Evolutionary conservation across 2,888 invertebrate genomes (phyloP), one percentile per base, ranked within the genome.

Genomic region (Drosophila anomelani): DNA sequence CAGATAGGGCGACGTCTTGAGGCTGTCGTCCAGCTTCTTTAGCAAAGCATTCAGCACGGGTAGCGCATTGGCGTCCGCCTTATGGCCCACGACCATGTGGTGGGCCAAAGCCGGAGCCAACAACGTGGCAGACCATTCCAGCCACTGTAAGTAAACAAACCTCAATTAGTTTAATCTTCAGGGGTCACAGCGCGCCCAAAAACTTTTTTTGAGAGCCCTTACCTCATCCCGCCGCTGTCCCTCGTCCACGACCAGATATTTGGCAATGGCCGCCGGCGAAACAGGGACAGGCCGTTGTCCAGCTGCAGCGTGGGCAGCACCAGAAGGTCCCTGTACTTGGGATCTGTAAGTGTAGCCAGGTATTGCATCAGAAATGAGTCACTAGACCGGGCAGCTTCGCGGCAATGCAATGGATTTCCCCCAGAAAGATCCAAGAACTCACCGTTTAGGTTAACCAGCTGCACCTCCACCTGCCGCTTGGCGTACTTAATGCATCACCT

Each of bases 251-350:
- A 95, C 93, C 54, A 97, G 91, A 89, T 95, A 95, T 89, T 94
- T 94, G 17, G 95, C 93, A 0, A 95, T 95, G 1, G 96, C 95
- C 92, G 95, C 96, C 60, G 95, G 94, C 47, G 96, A 95, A 96
- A 96, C 85, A 97, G 92, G 53, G 92, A 93, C 20, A 94, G 89
- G 44, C 95, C 95, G 57, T 94, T 94, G 66, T 95, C 94, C 43
- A 96, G 92, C 84, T 94, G 94, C 54, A 96, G 92, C 55, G 94
- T 93, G 0, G 97, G 97, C 76, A 96, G 93, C 70, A 94, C 94
- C 58, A 94, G 93, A 1, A 95, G 94, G 56, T 94, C 94, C 84
- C 94, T 92, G 80, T 94, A 92, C 72, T 92, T 88, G 67, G 90
- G 85, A 88, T 93, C 95, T 95, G 82, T 34, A 74, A 23, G 17